These are phyloP conservation scores for Sebastes oblongus DNA, from an alignment of 2,797 vertebrate genomes.

Conservation along the genomic window DNA sequence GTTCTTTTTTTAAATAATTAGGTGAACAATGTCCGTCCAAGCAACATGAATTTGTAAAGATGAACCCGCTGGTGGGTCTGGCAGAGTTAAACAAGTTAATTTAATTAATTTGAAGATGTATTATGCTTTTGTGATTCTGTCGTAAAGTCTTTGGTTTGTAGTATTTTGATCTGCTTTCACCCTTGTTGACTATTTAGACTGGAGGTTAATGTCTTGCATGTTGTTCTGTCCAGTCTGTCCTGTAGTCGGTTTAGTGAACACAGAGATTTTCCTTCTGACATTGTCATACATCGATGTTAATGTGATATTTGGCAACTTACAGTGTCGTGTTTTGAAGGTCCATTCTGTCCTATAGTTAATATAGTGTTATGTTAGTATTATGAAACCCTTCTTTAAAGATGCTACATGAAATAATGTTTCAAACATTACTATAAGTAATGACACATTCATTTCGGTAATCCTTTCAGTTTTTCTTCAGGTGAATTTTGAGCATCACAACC, in stretches of 20 bases:
- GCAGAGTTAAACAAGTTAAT: neutral
- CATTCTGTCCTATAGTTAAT: conserved; percentile 18
- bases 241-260: conserved; percentile 30
- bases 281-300: conserved; percentile 23
- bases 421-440: conserved; percentile 3
- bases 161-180: conserved; percentile 33
- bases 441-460: neutral
- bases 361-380: conserved; percentile 24
- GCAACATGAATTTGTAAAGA: neutral
- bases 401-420: conserved; percentile 9
- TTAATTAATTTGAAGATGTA: conserved; percentile 16
- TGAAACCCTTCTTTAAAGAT: conserved; percentile 9
- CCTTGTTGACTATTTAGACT: conserved; percentile 29
- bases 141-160: conserved; percentile 23
- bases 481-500: conserved; percentile 2
- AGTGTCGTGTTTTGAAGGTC: conserved; percentile 16
- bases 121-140: conserved; percentile 30
- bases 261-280: conserved; percentile 3
- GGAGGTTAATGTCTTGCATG: conserved; percentile 44
- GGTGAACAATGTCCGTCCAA: neutral
- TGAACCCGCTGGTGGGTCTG: conserved; percentile 31
- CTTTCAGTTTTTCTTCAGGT: neutral
- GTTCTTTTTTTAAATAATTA: neutral
- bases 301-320: conserved; percentile 33
- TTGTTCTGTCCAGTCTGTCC: conserved; percentile 18